Percentiles rank a stretch among this genome's conserved stretches.
Conservation (phyloP, 2,113 vertebrate genomes). For the Bubo blakistoni region DNA sequence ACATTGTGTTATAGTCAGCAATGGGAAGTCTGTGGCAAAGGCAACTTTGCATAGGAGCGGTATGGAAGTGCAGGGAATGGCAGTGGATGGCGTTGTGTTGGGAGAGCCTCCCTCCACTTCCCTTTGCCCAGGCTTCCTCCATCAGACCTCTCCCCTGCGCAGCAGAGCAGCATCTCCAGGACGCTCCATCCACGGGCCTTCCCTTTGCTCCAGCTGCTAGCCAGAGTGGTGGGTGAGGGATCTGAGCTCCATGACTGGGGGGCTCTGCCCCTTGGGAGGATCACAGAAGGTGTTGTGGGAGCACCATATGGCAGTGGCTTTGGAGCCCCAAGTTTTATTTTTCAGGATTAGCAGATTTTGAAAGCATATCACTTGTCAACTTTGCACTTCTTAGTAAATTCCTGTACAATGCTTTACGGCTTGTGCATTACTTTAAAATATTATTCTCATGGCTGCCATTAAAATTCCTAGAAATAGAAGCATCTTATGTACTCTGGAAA, state of each 20-base stretch:
- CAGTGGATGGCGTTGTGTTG: accelerated
- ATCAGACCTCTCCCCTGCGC: accelerated
- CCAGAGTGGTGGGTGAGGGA: neutral
- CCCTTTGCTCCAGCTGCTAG: neutral
- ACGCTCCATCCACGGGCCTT: neutral
- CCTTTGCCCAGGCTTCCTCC: neutral
- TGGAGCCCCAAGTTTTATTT: neutral
- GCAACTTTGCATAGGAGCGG: neutral
- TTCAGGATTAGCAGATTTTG: neutral
- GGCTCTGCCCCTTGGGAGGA: neutral
- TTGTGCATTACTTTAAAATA: neutral
- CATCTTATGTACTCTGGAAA: neutral
- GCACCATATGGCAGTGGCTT: neutral
- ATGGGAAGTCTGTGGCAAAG: neutral
- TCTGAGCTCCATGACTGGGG: neutral
- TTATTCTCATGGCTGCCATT: neutral
- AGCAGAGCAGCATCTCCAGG: accelerated
- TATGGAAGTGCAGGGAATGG: neutral
- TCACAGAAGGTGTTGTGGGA: neutral
- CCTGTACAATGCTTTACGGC: neutral
- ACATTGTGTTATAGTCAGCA: accelerated
- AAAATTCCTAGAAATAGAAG: neutral
- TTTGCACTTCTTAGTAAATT: neutral
- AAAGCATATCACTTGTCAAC: accelerated
- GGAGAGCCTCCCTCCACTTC: neutral